A percentile compares a stretch with the other conserved stretches of the same genome.
These are phyloP conservation scores for Acromyrmex charruanus DNA, from an alignment of 1,140 invertebrate species.

Conservation along the genomic window DNA sequence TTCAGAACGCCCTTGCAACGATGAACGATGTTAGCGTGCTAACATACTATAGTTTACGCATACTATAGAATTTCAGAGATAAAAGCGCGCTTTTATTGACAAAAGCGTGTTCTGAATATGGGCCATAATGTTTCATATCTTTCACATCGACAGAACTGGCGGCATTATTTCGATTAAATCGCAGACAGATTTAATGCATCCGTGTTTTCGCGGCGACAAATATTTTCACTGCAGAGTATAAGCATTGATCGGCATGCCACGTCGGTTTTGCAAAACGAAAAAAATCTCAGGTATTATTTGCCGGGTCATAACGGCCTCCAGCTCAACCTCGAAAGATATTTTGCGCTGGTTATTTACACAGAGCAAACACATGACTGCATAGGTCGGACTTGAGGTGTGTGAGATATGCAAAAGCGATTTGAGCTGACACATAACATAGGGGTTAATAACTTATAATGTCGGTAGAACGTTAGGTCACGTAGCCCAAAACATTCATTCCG, in stretches of 20 bases:
- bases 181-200: not conserved
- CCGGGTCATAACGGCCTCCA: slow-evolving; percentile 79
- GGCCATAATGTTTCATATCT: not conserved
- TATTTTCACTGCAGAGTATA: slow-evolving; percentile 10
- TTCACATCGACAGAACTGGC: not conserved
- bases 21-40: no score
- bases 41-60: no score
- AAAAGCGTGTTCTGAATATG: no score
- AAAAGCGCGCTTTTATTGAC: no score
- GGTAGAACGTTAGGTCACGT: slow-evolving; percentile 49
- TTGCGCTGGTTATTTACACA: slow-evolving; percentile 76
- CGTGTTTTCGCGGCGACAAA: not conserved
- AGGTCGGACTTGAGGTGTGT: slow-evolving; percentile 49
- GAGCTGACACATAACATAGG: slow-evolving; percentile 16
- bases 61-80: no score
- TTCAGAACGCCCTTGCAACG: no score
- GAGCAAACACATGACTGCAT: slow-evolving; percentile 31
- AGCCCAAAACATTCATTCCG: slow-evolving; percentile 27
- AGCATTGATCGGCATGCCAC: not conserved
- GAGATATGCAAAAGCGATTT: slow-evolving; percentile 65
- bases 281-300: slow-evolving; percentile 75
- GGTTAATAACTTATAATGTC: slow-evolving; percentile 74
- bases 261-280: slow-evolving; percentile 54
- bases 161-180: slow-evolving; percentile 10
- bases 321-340: slow-evolving; percentile 82